A percentile compares a stretch with the other conserved stretches of the same genome.
These are phyloP conservation scores for Cavia porcellus DNA, from an alignment of 2,113 vertebrate species.

Conservation along the genomic window DNA sequence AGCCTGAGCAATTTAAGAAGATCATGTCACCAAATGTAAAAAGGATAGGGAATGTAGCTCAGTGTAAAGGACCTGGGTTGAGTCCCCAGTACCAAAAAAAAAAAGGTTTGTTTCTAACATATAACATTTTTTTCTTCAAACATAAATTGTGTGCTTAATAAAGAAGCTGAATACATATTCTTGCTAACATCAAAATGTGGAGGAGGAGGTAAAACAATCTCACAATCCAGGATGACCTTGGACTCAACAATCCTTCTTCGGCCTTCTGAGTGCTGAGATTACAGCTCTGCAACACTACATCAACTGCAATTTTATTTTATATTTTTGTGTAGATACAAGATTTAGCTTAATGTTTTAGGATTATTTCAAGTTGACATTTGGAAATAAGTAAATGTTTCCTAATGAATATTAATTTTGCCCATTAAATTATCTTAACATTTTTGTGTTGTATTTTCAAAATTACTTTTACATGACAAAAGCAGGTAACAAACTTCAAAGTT, in stretches of 20 bases:
- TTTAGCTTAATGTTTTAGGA: neutral
- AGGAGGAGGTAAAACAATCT: neutral
- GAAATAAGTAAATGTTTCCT: neutral
- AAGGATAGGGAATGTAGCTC: neutral
- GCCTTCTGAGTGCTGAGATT: neutral
- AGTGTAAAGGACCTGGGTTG: neutral
- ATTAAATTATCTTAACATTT: neutral
- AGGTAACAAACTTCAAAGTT: conserved; percentile 16
- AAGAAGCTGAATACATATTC: neutral
- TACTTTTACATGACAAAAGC: conserved; percentile 41
- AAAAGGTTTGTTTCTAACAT: neutral
- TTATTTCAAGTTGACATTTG: conserved; percentile 42
- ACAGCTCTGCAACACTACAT: neutral
- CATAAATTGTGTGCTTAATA: neutral
- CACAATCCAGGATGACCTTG: neutral
- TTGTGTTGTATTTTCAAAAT: neutral
- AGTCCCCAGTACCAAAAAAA: neutral
- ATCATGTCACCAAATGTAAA: neutral
- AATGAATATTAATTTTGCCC: neutral
- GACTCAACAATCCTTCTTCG: neutral
- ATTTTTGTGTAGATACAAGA: neutral
- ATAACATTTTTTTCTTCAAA: conserved; percentile 12
- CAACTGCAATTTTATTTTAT: neutral
- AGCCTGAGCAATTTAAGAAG: neutral
- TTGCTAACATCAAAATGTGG: neutral